Percentiles rank a stretch among this genome's conserved stretches.
These are phyloP conservation scores for Alcedo quadribrachys DNA, from an alignment of 2,797 vertebrate genomes.

Conservation along the genomic window DNA sequence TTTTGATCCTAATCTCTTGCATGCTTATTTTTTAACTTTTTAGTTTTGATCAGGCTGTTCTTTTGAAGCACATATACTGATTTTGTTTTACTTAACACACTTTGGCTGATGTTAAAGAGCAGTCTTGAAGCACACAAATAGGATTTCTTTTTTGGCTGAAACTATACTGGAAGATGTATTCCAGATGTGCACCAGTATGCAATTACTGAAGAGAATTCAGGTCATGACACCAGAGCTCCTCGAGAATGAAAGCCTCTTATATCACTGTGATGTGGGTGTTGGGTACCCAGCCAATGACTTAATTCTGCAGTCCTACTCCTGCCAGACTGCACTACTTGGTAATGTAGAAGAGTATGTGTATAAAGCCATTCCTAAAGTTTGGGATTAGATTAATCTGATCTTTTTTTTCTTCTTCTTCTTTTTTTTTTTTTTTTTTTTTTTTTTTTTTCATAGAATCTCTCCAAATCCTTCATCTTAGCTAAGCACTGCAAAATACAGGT, in stretches of 20 bases:
- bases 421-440: too few species aligned
- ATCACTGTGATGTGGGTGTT: rapidly evolving
- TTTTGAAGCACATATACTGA: not conserved
- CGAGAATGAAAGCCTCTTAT: not conserved
- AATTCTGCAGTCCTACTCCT: not conserved
- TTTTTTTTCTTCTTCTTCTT: not conserved
- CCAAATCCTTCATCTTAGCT: not conserved
- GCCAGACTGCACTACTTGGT: not conserved
- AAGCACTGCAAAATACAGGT: not conserved
- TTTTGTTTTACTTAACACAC: not conserved
- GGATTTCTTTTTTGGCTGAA: not conserved
- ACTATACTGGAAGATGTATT: not conserved
- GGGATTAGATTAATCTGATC: not conserved
- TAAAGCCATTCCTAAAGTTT: not conserved
- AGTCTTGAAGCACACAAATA: not conserved
- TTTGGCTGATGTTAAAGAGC: not conserved
- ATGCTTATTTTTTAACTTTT: not conserved
- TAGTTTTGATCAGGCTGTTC: not conserved
- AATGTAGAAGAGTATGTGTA: not conserved
- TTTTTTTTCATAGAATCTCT: not conserved
- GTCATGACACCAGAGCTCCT: not conserved
- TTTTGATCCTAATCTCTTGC: not conserved
- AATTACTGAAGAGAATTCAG: not conserved
- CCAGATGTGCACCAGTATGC: not conserved
- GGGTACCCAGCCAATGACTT: not conserved